These are phyloP conservation scores for Ligdia adustata DNA, from an alignment of 2,888 invertebrate species.

Conservation along the genomic window DNA sequence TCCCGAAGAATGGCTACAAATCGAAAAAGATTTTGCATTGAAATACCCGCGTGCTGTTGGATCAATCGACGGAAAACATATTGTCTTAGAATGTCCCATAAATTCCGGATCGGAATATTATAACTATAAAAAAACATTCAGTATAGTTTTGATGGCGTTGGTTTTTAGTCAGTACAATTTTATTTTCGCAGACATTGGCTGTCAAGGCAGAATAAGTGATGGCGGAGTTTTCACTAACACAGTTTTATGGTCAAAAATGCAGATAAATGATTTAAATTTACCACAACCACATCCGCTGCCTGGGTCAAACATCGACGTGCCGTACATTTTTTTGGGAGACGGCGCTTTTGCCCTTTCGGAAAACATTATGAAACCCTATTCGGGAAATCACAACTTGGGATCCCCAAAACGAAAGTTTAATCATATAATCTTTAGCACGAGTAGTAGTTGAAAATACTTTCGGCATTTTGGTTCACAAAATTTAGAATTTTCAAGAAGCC, in stretches of 20 bases:
- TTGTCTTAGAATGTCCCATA: too few species aligned
- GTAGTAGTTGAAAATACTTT: slow-evolving; percentile 19
- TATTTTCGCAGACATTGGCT: not conserved
- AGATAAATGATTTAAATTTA: not conserved
- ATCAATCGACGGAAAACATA: too few species aligned
- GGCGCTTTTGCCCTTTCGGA: not conserved
- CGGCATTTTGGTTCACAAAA: too few species aligned
- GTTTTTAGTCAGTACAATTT: not conserved
- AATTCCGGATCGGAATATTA: too few species aligned
- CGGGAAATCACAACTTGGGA: not conserved
- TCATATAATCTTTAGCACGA: slow-evolving; percentile 14
- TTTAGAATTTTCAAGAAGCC: too few species aligned
- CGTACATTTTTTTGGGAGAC: not conserved
- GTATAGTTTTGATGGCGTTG: too few species aligned
- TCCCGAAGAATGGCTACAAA: too few species aligned
- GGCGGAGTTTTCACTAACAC: not conserved
- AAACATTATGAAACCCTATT: not conserved
- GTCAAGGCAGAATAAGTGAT: not conserved
- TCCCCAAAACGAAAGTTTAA: not conserved
- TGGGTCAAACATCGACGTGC: not conserved
- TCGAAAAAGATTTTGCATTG: too few species aligned
- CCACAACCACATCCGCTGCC: not conserved
- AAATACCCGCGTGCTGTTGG: too few species aligned
- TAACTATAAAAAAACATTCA: too few species aligned
- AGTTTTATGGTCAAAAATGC: not conserved